Evolutionary conservation across 2,888 invertebrate genomes (phyloP).

Genomic region (Sarcophaga rosellei): DNA sequence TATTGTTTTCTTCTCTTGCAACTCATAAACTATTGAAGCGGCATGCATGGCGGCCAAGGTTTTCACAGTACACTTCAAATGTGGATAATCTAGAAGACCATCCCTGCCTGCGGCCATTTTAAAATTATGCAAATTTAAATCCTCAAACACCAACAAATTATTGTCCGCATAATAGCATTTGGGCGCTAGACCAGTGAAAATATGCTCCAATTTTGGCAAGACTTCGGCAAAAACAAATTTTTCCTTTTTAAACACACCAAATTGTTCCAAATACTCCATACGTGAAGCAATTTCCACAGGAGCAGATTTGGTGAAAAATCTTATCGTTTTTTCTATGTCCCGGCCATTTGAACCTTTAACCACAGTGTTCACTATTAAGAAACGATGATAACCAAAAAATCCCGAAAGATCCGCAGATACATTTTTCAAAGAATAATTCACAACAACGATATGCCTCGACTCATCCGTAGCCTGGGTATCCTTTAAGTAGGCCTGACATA

Average conservation of each 20-base stretch:
- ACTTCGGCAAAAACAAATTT: constrained; percentile 81
- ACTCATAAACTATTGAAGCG: constrained; percentile 80
- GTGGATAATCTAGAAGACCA: constrained; percentile 78
- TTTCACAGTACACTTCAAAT: constrained; percentile 79
- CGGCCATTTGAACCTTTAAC: constrained; percentile 46
- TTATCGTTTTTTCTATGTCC: constrained; percentile 66
- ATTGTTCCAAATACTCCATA: constrained; percentile 81
- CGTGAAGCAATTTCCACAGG: constrained; percentile 82
- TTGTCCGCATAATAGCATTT: constrained; percentile 80
- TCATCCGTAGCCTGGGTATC: not conserved
- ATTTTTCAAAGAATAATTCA: constrained; percentile 72
- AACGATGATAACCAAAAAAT: constrained; percentile 78
- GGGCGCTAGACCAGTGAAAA: constrained; percentile 75
- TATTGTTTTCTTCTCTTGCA: constrained; percentile 70
- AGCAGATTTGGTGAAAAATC: constrained; percentile 84
- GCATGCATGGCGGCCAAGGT: constrained; percentile 81
- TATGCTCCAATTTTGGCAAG: constrained; percentile 78
- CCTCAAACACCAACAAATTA: constrained; percentile 81
- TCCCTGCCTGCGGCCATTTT: constrained; percentile 75
- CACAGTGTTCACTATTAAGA: constrained; percentile 73
- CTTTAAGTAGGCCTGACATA: constrained; percentile 61
- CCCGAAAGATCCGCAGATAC: constrained; percentile 75
- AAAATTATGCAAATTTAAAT: constrained; percentile 77
- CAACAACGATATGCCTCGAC: constrained; percentile 64
- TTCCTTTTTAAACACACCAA: constrained; percentile 82